Evolutionary conservation across 2,888 invertebrate genomes (phyloP).

Genomic region (Lasioglossum villosulum): DNA sequence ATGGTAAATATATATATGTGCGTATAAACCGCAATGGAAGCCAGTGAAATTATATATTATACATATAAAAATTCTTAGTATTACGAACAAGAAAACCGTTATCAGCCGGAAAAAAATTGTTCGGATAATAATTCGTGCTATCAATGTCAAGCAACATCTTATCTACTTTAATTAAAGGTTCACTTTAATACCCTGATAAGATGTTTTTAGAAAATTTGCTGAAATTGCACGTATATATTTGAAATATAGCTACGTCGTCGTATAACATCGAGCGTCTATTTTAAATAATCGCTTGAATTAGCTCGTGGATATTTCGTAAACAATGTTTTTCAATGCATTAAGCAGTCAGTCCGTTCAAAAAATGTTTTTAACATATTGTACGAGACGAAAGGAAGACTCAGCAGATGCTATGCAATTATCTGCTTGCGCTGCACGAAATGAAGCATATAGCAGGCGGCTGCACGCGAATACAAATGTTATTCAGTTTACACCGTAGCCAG

Average conservation of each 20-base stretch:
- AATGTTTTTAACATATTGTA: neutral
- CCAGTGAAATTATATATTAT: neutral
- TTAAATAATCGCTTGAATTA: neutral
- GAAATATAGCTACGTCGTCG: neutral
- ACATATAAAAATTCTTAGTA: neutral
- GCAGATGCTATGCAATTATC: neutral
- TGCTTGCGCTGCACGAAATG: neutral
- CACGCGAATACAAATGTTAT: neutral
- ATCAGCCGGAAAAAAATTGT: neutral
- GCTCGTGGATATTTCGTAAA: neutral
- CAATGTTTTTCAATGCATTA: neutral
- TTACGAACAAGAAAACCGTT: neutral
- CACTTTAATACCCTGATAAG: neutral
- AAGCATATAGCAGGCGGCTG: neutral
- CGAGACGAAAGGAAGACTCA: neutral
- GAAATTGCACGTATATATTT: neutral
- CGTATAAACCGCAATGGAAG: neutral
- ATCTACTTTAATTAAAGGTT: neutral
- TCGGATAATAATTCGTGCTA: neutral
- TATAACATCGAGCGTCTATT: neutral
- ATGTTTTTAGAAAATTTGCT: neutral
- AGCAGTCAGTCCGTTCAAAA: neutral
- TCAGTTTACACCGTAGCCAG: slow-evolving; percentile 15
- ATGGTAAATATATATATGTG: neutral
- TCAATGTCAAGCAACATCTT: neutral